Conservation (phyloP, 2,888 invertebrate species). For the Trypoxylon attenuatum region DNA sequence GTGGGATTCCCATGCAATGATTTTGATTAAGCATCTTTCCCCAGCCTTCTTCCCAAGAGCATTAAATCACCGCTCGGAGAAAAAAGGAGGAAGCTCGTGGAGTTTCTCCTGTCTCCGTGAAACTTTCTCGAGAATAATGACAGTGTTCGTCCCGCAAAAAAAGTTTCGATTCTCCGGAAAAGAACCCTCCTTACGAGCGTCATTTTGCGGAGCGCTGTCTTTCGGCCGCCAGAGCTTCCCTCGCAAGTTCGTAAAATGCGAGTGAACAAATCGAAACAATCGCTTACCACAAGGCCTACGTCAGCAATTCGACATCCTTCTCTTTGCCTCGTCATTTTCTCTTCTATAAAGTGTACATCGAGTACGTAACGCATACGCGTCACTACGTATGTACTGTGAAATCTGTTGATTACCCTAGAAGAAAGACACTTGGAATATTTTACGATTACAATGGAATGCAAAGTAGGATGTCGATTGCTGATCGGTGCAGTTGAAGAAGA, state of each 20-base stretch:
- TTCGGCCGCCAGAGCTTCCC: not conserved
- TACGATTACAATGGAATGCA: too few species aligned
- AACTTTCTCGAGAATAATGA: conserved; percentile 49
- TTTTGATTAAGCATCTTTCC: conserved; percentile 50
- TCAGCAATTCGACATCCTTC: too few species aligned
- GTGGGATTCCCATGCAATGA: conserved; percentile 46
- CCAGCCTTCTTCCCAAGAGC: conserved; percentile 9
- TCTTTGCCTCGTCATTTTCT: too few species aligned
- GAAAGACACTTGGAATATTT: too few species aligned
- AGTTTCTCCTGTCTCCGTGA: conserved; percentile 30
- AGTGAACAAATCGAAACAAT: not conserved
- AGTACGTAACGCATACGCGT: too few species aligned
- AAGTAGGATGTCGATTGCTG: too few species aligned
- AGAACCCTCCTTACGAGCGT: conserved; percentile 18
- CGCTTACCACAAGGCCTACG: too few species aligned
- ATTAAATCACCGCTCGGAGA: conserved; percentile 48
- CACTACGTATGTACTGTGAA: too few species aligned
- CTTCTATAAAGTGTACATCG: too few species aligned
- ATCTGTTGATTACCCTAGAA: too few species aligned
- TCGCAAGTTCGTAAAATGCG: not conserved
- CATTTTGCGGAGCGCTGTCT: not conserved
- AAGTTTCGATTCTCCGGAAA: conserved; percentile 7
- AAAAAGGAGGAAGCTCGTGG: conserved; percentile 21
- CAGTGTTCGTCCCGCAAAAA: conserved; percentile 25
- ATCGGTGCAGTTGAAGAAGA: too few species aligned